phyloP scores from a whole-genome alignment of 2,888 invertebrate genomes.

The Oscheius sp. region DNA sequence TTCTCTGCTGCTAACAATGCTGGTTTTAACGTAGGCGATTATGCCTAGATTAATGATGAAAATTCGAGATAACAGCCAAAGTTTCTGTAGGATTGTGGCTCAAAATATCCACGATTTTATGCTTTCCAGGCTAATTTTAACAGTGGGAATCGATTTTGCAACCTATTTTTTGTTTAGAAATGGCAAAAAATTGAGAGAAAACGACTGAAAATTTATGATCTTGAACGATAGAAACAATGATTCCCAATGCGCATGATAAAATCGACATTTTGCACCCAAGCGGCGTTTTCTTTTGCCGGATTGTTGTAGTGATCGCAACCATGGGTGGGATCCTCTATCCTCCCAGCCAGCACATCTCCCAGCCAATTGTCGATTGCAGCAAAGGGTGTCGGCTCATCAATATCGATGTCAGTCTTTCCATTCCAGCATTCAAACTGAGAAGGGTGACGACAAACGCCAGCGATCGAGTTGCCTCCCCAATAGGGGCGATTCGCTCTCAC shows the following conservation, averaged over 20 bases:
- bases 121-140: too few relatives aligned
- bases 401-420: neutral
- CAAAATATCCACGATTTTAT: too few relatives aligned
- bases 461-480: conserved; percentile 10
- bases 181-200: too few relatives aligned
- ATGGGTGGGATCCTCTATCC: neutral
- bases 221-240: conserved; percentile 11
- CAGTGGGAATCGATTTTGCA: too few relatives aligned
- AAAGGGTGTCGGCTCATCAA: neutral
- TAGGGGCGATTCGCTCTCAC: neutral
- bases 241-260: neutral
- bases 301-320: conserved; percentile 16
- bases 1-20: too few relatives aligned
- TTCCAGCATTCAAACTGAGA: conserved; percentile 22
- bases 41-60: too few relatives aligned
- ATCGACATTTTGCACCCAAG: neutral
- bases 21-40: too few relatives aligned
- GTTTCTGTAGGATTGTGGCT: too few relatives aligned
- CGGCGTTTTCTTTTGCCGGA: neutral
- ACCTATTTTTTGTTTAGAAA: too few relatives aligned
- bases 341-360: neutral
- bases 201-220: too few relatives aligned
- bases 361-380: conserved; percentile 1
- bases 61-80: too few relatives aligned
- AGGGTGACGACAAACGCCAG: conserved; percentile 5